Percentiles rank a stretch among this genome's conserved stretches.
phyloP scores from a whole-genome alignment of 2,888 invertebrate genomes.

The Incurvaria masculella region DNA sequence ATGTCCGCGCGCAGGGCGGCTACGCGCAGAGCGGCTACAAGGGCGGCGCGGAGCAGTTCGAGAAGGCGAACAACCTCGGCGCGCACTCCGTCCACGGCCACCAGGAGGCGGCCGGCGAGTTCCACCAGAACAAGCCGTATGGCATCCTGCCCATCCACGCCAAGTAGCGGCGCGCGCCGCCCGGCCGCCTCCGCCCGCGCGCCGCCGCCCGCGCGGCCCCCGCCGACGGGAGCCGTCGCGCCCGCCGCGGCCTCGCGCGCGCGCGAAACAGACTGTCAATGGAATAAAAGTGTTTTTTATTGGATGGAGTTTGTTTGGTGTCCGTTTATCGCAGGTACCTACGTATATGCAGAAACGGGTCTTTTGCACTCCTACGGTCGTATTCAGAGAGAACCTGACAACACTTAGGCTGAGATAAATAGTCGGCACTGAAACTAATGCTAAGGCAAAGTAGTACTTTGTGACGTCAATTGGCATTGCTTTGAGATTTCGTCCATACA shows the following conservation, averaged over 20 bases:
- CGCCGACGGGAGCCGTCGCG: neutral
- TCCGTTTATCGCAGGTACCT: no score
- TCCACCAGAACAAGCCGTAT: slow-evolving; percentile 52
- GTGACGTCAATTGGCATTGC: no score
- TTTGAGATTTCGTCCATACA: no score
- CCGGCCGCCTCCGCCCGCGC: neutral
- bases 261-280: neutral
- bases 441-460: no score
- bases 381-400: no score
- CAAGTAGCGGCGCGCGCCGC: slow-evolving; percentile 1
- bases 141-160: slow-evolving; percentile 53
- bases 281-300: no score
- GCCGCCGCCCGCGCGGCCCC: neutral
- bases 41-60: slow-evolving; percentile 54
- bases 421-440: no score
- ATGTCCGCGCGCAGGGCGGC: slow-evolving; percentile 54
- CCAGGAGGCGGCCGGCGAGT: slow-evolving; percentile 57
- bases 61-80: slow-evolving; percentile 59
- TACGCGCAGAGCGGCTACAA: slow-evolving; percentile 58
- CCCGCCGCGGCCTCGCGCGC: neutral
- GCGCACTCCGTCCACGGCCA: slow-evolving; percentile 60
- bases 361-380: no score
- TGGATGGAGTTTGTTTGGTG: no score
- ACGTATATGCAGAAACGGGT: no score
- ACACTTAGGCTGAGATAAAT: no score